Evolutionary conservation across 1,140 invertebrate species (phyloP).

Genomic region (Hyposmocoma kahamanoa): DNA sequence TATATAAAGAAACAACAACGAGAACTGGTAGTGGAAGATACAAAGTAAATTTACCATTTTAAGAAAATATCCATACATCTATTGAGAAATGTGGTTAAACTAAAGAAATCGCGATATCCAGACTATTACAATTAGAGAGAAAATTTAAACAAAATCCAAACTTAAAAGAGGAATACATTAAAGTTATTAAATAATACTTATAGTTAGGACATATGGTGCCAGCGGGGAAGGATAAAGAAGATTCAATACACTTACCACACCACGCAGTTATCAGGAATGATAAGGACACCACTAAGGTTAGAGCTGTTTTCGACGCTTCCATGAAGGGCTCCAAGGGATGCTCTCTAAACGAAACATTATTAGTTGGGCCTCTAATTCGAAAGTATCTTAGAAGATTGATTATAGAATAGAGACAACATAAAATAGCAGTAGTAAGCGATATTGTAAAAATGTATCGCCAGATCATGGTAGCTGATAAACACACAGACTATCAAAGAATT

Average conservation of each 20-base stretch:
- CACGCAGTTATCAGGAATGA: constrained; percentile 2
- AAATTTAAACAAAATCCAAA: not conserved
- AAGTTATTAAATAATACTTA: constrained; percentile 1
- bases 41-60: not conserved
- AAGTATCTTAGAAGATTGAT: constrained; percentile 42
- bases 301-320: not conserved
- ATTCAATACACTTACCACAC: not conserved
- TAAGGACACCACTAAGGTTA: constrained; percentile 10
- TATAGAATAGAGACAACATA: constrained; percentile 38
- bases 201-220: not conserved
- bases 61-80: not conserved
- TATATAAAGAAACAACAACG: not conserved
- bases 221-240: not conserved
- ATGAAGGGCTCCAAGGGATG: constrained; percentile 13
- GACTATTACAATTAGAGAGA: not conserved
- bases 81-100: not conserved
- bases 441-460: constrained; percentile 7
- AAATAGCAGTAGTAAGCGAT: constrained; percentile 37
- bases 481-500: constrained; percentile 32
- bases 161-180: not conserved
- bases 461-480: constrained; percentile 40
- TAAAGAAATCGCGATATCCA: not conserved
- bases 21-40: not conserved
- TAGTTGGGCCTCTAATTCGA: constrained; percentile 17
- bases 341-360: constrained; percentile 44